These are phyloP conservation scores for Lypha dubia DNA, from an alignment of 2,888 invertebrate species.

Conservation along the genomic window DNA sequence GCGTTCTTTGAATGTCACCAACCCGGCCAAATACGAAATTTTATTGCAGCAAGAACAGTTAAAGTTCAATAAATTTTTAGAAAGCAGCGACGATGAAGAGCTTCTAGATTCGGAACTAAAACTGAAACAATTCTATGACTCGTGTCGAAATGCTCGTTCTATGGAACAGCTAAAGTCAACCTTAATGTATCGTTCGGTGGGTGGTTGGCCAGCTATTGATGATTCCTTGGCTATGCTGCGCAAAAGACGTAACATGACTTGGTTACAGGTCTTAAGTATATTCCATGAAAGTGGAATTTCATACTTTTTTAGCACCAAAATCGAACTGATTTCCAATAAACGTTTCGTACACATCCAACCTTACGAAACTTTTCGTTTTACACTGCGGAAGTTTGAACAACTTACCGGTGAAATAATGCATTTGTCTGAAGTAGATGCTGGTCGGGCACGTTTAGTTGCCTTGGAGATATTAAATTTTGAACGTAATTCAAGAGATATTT, in stretches of 20 bases:
- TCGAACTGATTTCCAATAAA: slow-evolving; percentile 80
- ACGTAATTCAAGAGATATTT: slow-evolving; percentile 78
- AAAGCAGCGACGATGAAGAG: slow-evolving; percentile 74
- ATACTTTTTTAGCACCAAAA: slow-evolving; percentile 78
- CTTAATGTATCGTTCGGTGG: slow-evolving; percentile 78
- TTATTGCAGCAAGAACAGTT: slow-evolving; percentile 76
- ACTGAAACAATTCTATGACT: slow-evolving; percentile 79
- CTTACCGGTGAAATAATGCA: slow-evolving; percentile 78
- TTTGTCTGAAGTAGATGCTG: slow-evolving; percentile 77
- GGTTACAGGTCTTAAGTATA: slow-evolving; percentile 77
- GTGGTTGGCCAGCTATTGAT: slow-evolving; percentile 82
- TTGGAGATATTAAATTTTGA: slow-evolving; percentile 81
- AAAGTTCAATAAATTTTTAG: slow-evolving; percentile 78
- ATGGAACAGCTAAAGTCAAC: slow-evolving; percentile 77
- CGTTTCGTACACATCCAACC: slow-evolving; percentile 78
- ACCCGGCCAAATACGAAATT: slow-evolving; percentile 73
- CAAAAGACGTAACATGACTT: slow-evolving; percentile 76
- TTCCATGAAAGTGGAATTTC: slow-evolving; percentile 81
- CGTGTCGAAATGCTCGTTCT: slow-evolving; percentile 78
- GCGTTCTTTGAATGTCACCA: slow-evolving; percentile 74
- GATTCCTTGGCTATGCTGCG: slow-evolving; percentile 70
- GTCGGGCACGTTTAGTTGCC: slow-evolving; percentile 78
- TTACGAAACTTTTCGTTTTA: slow-evolving; percentile 76
- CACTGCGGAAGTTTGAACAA: slow-evolving; percentile 79
- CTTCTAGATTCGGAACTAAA: slow-evolving; percentile 79